Base-by-base conservation (phyloP, 2,888 invertebrate species). In the Tribolium freemani region DNA sequence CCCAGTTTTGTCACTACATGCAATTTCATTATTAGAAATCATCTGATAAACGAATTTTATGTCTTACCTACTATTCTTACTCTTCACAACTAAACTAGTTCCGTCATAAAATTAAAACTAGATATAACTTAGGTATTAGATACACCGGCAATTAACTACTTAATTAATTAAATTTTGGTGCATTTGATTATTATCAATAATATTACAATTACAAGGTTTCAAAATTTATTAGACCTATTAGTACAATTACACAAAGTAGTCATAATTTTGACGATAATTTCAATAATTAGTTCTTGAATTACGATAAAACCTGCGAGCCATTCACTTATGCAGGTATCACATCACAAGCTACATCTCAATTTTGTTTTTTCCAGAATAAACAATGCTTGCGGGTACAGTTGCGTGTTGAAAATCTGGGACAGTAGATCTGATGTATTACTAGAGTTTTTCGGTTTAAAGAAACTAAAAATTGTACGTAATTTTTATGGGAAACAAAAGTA, bases 21-120 rank as follows among this genome's bases (percentile, higher is more conserved):
- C 63, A 63, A 51, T 30, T 63, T 63, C 38, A 63, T 63, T 46
- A 60, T 60, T 63, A 63, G 63, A 63, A 63, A 63, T 30, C 51
- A 63, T 63, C 16, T 63, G 63, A 50, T 51, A 63, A 51, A 6
- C 31, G 54, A 38, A 38, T n/a, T 8, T n/a, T 38, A 38, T 38
- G 9, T n/a, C 8, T 38, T n/a, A n/a, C n/a, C n/a, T n/a, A n/a
- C n/a, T n/a, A n/a, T n/a, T n/a, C n/a, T n/a, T 38, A n/a, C 8
- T 38, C 38, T 38, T 3, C 6, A 31, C 31, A 31, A 2, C 16
- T 2, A 16, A 16, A 26, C 26, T 26, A 0, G 26, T 26, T 5
- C 3, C 26, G 5, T 26, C 3, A 26, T 26, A 26, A 26, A 26
- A 26, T 26, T 26, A 5, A 26, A 26, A 26, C 26, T 26, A 26